Evolutionary conservation across 2,113 vertebrate species (phyloP), one percentile per base, ranked within the genome.

Genomic region (Sinocyclocheilus maitianheensis): DNA sequence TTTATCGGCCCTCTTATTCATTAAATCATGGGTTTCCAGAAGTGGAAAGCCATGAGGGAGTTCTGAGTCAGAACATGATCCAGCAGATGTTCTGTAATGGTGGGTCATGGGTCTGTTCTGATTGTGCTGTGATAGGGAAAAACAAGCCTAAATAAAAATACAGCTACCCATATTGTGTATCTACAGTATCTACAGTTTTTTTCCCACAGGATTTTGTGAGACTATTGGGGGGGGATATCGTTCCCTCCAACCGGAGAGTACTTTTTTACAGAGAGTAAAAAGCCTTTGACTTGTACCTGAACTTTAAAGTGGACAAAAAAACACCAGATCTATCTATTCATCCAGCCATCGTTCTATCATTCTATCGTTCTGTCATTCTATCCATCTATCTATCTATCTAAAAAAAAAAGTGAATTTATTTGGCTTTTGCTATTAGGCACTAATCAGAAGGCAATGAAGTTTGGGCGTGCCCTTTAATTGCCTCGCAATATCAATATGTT

Each of bases 401-500:
- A 48, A 48, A 48, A 48, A 26, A 65, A 13, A 11, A 26, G 30
- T 75, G 11, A 16, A 76, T 76, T 14, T 48, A 46, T 77, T 80
- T 80, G 77, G 30, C 43, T 67, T 72, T 65, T 37, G 65, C 69
- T 75, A 46, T 84, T 75, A 63, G n/a, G 13, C 80, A 67, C 72
- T 60, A 40, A 34, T 89, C 83, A 82, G 60, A 65, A 65, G n/a
- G 37, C 67, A 18, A 26, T 72, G 74, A 12, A 65, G 76, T 53
- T 30, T 72, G 65, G 63, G 74, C 14, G 3, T 75, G 74, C 62
- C 55, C 46, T 87, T 86, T 87, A 77, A 87, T 87, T 84, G 76
- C 24, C 55, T 86, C 5, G 40, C 76, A 83, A 40, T 51, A 63
- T 77, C 84, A 72, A 34, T 81, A 76, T 78, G 79, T 89, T 87